Base-by-base conservation (phyloP, 2,797 vertebrate species). In the Morelia viridis region DNA sequence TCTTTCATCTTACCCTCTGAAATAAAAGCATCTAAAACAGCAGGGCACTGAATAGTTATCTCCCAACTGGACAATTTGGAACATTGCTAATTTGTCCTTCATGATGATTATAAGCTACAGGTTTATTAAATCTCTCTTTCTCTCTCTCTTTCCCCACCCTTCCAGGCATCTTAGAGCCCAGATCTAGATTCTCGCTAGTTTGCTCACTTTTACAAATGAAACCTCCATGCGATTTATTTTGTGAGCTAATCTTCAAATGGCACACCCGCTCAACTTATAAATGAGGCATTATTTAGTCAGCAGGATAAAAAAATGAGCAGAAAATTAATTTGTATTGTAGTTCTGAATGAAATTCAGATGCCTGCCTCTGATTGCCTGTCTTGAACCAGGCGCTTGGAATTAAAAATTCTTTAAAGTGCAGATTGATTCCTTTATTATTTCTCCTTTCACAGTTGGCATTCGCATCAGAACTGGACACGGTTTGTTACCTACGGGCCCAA, bases 161-260 rank as follows among this genome's bases (percentile, higher is more conserved):
- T 80, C 9, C 8, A 80, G 46, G 19, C 8, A 80, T 64, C 76
- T 89, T 91, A 6, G 13, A 35, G 80, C 13, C 7, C 68, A 41
- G 93, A 8, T 88, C 41, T 87, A 68, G 85, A 31, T 91, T 61
- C 85, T 88, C n/a, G 87, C 88, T 76, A 62, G 12, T 83, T 92
- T 94, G 91, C 53, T 86, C 76, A n/a, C 71, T 71, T 88, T 85
- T 80, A 57, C 24, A 89, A 90, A 90, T 90, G 84, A 91, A 90
- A 89, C 13, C 4, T 93, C 28, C 1, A 12, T 0, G 80, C 58
- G 17, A 89, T 92, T 91, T 93, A 90, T 91, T 94, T 93, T 56
- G 9, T 28, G 6, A 87, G 60, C 41, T 60, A 76, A 41, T 91
- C 94, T 94, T 93, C 85, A 93, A 94, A 94, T 71, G 68, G 83